These are phyloP conservation scores for Sebastes schlegelii DNA, from an alignment of 2,113 vertebrate species.

Conservation along the genomic window DNA sequence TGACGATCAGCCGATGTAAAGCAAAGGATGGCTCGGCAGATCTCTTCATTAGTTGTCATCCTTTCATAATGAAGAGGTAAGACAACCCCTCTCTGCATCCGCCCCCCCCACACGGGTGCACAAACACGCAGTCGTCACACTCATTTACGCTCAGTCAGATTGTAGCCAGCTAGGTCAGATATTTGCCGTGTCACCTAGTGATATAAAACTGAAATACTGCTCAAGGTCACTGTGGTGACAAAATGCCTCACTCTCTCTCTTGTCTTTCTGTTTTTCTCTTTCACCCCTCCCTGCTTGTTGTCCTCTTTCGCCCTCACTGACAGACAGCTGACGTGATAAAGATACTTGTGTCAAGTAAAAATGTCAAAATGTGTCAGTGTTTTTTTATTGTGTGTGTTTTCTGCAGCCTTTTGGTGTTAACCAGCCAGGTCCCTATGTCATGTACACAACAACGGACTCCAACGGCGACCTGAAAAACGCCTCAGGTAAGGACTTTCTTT, in stretches of 20 bases:
- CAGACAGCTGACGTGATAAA: conserved; percentile 36
- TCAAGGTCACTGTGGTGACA: conserved; percentile 31
- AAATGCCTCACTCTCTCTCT: neutral
- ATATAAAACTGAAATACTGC: conserved; percentile 34
- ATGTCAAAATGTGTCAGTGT: neutral
- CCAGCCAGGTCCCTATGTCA: conserved; percentile 97
- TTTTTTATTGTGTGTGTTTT: conserved; percentile 46
- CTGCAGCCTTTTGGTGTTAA: conserved; percentile 96
- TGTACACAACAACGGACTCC: conserved; percentile 95
- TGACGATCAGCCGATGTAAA: conserved; percentile 56
- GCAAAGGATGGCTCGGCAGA: conserved; percentile 40
- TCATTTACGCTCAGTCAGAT: conserved; percentile 41
- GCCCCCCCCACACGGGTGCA: conserved; percentile 26
- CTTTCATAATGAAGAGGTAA: conserved; percentile 55
- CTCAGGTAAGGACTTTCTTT: conserved; percentile 87
- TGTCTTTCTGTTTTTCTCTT: conserved; percentile 9
- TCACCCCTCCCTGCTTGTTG: neutral
- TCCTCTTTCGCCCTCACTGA: conserved; percentile 31
- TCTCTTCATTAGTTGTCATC: conserved; percentile 62
- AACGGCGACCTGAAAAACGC: conserved; percentile 96
- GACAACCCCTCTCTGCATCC: conserved; percentile 24
- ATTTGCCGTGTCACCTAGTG: conserved; percentile 11
- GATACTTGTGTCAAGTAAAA: neutral
- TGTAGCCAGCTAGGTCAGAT: conserved; percentile 36
- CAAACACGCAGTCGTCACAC: conserved; percentile 40